phyloP scores from a whole-genome alignment of 2,888 invertebrate genomes.

The Lochmaea crataegi region DNA sequence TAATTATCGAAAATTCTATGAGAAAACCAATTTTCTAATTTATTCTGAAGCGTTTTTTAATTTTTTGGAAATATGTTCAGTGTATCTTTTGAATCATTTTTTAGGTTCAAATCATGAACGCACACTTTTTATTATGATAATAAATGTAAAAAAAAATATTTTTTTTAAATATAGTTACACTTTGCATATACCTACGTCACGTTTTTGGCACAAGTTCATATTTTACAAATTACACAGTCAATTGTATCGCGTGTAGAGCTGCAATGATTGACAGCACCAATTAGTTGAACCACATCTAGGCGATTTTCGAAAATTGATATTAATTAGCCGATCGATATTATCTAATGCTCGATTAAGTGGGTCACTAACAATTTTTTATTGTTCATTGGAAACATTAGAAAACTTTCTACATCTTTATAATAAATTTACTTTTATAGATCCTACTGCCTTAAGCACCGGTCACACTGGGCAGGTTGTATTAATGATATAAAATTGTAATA shows the following conservation, averaged over 20 bases:
- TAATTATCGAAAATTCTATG: too few species aligned
- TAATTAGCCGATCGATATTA: neutral
- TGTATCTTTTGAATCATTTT: neutral
- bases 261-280: slow-evolving; percentile 1
- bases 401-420: too few species aligned
- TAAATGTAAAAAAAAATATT: neutral
- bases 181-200: too few species aligned
- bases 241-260: slow-evolving; percentile 4
- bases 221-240: neutral
- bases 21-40: too few species aligned
- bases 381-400: too few species aligned
- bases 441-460: too few species aligned
- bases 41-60: too few species aligned
- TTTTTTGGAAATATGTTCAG: neutral
- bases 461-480: too few species aligned
- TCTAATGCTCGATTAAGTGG: neutral
- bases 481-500: too few species aligned
- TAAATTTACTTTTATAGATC: too few species aligned
- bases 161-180: slow-evolving; percentile 2
- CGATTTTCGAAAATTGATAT: neutral
- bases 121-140: too few species aligned
- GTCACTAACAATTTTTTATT: neutral
- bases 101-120: neutral
- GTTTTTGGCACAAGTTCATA: neutral
- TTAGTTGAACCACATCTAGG: neutral